These are phyloP conservation scores for Takifugu flavidus DNA, from an alignment of 2,113 vertebrate species.

Conservation along the genomic window DNA sequence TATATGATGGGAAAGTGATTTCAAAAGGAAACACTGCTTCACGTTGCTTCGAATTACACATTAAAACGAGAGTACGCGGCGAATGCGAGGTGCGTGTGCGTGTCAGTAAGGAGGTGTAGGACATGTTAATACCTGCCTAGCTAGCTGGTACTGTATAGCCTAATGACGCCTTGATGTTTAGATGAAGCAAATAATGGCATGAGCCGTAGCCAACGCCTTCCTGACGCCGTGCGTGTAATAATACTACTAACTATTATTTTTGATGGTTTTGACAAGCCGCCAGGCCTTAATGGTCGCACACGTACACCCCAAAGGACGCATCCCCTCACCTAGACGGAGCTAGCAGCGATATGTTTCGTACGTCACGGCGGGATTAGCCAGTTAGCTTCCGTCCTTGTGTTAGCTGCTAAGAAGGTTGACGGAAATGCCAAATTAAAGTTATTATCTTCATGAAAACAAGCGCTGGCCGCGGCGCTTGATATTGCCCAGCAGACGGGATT, in stretches of 20 bases:
- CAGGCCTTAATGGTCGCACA: constrained; percentile 9
- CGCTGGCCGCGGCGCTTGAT: too few relatives aligned
- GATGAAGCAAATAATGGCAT: not conserved
- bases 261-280: not conserved
- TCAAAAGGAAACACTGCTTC: not conserved
- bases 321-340: constrained; percentile 32
- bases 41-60: not conserved
- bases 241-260: not conserved
- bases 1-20: too few relatives aligned
- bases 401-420: constrained; percentile 32
- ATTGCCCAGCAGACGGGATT: too few relatives aligned
- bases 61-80: too few relatives aligned
- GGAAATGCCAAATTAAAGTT: too few relatives aligned
- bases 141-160: not conserved
- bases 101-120: not conserved
- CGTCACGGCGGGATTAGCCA: constrained; percentile 63
- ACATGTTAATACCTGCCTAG: not conserved
- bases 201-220: not conserved
- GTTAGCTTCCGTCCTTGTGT: constrained; percentile 10
- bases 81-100: too few relatives aligned
- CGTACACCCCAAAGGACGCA: constrained; percentile 18
- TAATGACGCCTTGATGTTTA: not conserved
- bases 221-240: not conserved
- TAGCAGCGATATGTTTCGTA: constrained; percentile 31
- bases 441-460: too few relatives aligned